A percentile compares a stretch with the other conserved stretches of the same genome.
phyloP scores from a whole-genome alignment of 2,113 vertebrate genomes.

The Struthidea cinerea region DNA sequence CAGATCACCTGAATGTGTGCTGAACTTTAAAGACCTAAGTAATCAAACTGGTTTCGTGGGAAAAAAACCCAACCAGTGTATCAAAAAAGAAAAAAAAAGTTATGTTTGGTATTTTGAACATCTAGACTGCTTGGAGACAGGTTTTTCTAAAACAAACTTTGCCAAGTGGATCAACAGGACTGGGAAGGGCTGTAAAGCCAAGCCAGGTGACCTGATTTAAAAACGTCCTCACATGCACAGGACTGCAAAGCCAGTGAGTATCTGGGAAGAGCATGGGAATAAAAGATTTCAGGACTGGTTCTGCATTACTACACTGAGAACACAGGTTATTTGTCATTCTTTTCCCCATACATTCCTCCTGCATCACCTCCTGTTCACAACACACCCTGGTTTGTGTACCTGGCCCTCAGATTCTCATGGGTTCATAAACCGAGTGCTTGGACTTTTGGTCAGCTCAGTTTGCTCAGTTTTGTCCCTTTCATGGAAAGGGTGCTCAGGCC shows the following conservation, averaged over 20 bases:
- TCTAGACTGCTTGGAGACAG: background rate
- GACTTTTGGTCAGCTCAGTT: background rate
- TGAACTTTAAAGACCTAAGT: background rate
- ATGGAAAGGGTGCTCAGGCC: background rate
- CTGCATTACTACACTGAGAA: background rate
- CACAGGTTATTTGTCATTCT: background rate
- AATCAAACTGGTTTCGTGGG: background rate
- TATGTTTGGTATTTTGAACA: background rate
- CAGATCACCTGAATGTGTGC: background rate
- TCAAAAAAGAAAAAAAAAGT: background rate
- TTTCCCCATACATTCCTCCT: background rate
- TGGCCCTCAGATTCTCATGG: background rate
- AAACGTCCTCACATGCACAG: background rate
- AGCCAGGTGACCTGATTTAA: background rate
- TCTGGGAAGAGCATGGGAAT: no score
- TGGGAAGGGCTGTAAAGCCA: background rate
- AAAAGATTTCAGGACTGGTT: background rate
- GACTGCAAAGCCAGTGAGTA: background rate
- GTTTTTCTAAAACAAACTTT: background rate
- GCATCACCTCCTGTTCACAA: background rate
- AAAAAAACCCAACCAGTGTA: background rate
- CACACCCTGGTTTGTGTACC: accelerated
- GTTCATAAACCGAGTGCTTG: background rate
- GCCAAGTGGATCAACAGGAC: background rate
- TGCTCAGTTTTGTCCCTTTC: background rate